These are phyloP conservation scores for Drosophila miranda DNA, from an alignment of 1,140 invertebrate species.

Conservation along the genomic window DNA sequence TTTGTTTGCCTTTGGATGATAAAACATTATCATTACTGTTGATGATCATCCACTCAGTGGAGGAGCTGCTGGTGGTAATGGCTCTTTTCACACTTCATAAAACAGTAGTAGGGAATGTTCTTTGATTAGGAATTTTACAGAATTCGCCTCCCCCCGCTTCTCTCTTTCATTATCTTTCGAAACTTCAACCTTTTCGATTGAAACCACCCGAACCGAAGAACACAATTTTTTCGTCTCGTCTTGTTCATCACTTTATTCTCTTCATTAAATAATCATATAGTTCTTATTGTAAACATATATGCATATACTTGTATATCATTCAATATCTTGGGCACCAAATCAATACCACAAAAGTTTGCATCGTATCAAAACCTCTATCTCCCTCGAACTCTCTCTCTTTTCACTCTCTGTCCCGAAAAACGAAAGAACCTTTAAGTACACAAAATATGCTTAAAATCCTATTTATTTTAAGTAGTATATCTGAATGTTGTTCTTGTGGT, in stretches of 20 bases:
- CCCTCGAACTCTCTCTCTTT: neutral
- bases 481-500: constrained; percentile 9
- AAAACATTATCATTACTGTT: too few species aligned
- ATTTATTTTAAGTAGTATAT: constrained; percentile 19
- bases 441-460: constrained; percentile 31
- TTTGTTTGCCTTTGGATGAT: too few species aligned
- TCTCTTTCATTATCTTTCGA: too few species aligned
- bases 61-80: too few species aligned
- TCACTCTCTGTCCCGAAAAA: constrained; percentile 14
- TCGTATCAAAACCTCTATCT: constrained; percentile 32
- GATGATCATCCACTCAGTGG: too few species aligned
- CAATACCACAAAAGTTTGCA: constrained; percentile 26
- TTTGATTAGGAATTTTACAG: too few species aligned
- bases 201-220: neutral
- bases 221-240: neutral
- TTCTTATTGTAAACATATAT: neutral
- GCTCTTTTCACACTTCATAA: too few species aligned
- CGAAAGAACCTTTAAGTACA: constrained; percentile 18
- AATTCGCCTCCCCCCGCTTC: too few species aligned
- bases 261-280: constrained; percentile 13
- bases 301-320: constrained; percentile 5
- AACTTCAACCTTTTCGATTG: too few species aligned
- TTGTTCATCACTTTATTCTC: constrained; percentile 26
- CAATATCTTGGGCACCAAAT: constrained; percentile 33
- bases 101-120: too few species aligned